Conservation (phyloP, 1,140 invertebrate genomes). For the Proctacanthus coquilletti region DNA sequence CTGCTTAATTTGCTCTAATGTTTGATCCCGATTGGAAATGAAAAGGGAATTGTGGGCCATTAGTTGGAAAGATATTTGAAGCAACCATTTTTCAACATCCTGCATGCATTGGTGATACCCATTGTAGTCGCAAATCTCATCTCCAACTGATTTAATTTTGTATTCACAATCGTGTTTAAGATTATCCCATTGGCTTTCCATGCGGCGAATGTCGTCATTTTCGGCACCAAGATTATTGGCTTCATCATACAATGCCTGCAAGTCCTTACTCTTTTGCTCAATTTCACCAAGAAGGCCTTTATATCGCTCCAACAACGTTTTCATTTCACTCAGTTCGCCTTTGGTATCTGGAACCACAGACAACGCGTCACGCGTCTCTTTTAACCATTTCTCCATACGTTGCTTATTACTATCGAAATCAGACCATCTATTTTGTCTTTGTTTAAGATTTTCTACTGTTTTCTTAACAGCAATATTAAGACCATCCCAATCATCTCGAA, state of each 20-base stretch:
- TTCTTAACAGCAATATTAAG: constrained; percentile 66
- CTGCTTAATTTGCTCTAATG: constrained; percentile 74
- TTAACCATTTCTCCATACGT: constrained; percentile 54
- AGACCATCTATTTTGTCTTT: constrained; percentile 60
- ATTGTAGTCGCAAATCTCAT: constrained; percentile 71
- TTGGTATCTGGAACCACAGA: constrained; percentile 48
- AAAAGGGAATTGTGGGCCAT: constrained; percentile 93
- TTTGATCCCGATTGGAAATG: constrained; percentile 80
- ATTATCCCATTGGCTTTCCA: constrained; percentile 49
- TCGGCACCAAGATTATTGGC: constrained; percentile 50
- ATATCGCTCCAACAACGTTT: constrained; percentile 71
- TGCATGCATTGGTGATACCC: constrained; percentile 77
- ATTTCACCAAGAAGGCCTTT: constrained; percentile 64
- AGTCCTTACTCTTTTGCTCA: constrained; percentile 49
- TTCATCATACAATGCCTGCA: constrained; percentile 54
- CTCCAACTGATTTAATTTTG: constrained; percentile 47
- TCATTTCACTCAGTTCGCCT: constrained; percentile 80
- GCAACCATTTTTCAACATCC: constrained; percentile 88
- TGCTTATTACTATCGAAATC: constrained; percentile 58
- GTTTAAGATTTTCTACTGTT: constrained; percentile 59
- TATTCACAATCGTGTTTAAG: constrained; percentile 41
- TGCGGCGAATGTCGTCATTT: constrained; percentile 41
- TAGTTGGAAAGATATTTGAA: constrained; percentile 87
- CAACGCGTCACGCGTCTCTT: constrained; percentile 44
- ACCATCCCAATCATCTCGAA: constrained; percentile 69